Percentiles rank a stretch among this genome's conserved stretches.
These are phyloP conservation scores for Bubo scandiacus DNA, from an alignment of 2,113 vertebrate species.

Conservation along the genomic window DNA sequence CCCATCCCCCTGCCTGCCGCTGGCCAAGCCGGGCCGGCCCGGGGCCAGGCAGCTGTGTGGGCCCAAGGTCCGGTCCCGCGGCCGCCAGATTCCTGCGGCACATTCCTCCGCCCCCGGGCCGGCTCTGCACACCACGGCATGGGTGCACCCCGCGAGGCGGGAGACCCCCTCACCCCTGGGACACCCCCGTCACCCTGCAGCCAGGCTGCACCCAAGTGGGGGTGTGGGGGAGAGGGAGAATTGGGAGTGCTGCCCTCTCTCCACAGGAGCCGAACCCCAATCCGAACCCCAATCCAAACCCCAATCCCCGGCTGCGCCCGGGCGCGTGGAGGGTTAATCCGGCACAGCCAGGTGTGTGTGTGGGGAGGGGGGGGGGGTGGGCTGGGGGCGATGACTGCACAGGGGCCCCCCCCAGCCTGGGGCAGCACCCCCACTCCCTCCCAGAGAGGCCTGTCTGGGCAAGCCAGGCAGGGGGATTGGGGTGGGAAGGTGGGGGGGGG, in stretches of 20 bases:
- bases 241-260: background rate
- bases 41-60: background rate
- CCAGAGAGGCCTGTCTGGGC: background rate
- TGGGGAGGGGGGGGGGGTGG: too few species aligned
- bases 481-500: too few species aligned
- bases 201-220: background rate
- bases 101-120: background rate
- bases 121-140: background rate
- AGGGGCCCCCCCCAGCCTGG: background rate
- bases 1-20: background rate
- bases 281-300: background rate
- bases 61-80: background rate
- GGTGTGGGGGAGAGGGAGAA: background rate
- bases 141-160: background rate
- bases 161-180: background rate
- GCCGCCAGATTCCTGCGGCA: background rate
- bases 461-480: background rate
- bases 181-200: background rate
- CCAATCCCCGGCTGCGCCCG: rapidly evolving
- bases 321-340: background rate
- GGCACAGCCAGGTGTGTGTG: background rate
- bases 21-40: background rate
- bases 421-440: background rate
- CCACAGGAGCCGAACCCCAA: background rate
- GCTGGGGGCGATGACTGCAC: background rate